These are phyloP conservation scores for Rhodinocichla rosea DNA, from an alignment of 2,113 vertebrate species.

Conservation along the genomic window DNA sequence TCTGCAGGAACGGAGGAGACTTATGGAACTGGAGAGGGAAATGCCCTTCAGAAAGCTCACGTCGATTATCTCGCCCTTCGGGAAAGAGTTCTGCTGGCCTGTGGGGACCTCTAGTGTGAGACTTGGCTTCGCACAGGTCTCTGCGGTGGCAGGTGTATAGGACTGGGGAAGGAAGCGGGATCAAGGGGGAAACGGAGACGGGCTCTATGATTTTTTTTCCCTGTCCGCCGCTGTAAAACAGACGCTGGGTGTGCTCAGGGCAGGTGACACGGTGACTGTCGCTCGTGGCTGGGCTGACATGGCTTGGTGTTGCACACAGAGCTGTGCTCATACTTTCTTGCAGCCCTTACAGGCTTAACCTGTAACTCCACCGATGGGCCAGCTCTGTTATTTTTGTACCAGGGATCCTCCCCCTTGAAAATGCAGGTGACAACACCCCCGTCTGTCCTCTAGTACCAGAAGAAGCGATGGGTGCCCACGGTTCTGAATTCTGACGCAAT, in stretches of 20 bases:
- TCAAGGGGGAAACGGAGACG: background rate
- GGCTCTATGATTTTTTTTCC: fast-evolving
- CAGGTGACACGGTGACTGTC: background rate
- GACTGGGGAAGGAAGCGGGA: background rate
- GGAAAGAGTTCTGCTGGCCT: constrained; percentile 21
- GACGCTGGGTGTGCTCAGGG: background rate
- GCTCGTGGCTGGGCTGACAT: background rate
- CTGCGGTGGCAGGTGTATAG: fast-evolving
- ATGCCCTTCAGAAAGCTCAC: background rate
- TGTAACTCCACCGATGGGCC: background rate
- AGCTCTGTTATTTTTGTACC: background rate
- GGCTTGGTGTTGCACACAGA: background rate
- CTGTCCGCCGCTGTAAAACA: background rate
- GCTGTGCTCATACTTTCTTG: background rate
- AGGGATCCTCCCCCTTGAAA: background rate
- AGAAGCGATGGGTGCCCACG: background rate
- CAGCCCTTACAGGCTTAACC: background rate
- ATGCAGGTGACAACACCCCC: background rate
- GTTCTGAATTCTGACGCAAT: background rate
- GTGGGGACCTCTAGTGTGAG: constrained; percentile 67
- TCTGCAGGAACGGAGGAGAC: background rate
- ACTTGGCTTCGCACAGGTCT: background rate
- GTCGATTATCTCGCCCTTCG: background rate
- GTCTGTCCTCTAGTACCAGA: fast-evolving
- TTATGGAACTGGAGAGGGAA: background rate